These are phyloP conservation scores for Melanerpes aurifrons DNA, from an alignment of 2,113 vertebrate species.

Conservation along the genomic window DNA sequence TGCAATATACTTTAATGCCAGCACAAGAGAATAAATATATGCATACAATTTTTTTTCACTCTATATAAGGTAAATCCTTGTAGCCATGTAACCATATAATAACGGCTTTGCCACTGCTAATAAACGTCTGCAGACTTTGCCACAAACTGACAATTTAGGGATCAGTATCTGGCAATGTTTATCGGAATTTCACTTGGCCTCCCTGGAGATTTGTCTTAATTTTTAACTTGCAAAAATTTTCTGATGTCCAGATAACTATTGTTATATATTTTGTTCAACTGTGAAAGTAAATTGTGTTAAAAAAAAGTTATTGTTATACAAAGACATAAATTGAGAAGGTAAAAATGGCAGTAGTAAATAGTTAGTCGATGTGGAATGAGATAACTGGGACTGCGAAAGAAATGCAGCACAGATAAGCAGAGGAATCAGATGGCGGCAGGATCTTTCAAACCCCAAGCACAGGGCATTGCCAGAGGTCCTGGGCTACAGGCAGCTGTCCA, in stretches of 20 bases:
- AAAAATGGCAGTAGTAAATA: neutral
- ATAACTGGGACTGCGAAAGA: neutral
- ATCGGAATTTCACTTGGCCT: neutral
- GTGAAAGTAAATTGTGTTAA: neutral
- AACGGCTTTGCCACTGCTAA: rapidly evolving
- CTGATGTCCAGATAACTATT: neutral
- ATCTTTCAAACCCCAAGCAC: neutral
- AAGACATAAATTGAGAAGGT: neutral
- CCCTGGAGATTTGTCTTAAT: neutral
- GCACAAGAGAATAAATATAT: neutral
- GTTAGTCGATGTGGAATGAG: neutral
- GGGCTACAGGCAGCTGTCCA: neutral
- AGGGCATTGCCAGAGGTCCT: neutral
- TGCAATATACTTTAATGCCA: neutral
- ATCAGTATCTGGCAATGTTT: neutral
- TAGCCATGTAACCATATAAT: neutral
- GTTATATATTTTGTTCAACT: neutral
- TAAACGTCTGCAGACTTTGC: neutral
- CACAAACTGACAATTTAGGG: neutral
- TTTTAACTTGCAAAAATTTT: neutral
- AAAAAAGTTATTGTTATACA: neutral
- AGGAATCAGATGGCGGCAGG: neutral
- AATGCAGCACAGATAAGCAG: neutral
- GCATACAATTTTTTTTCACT: too few species aligned
- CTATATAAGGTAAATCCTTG: neutral